Conservation (phyloP, 2,888 invertebrate species). For the Epistrophe eligans region DNA sequence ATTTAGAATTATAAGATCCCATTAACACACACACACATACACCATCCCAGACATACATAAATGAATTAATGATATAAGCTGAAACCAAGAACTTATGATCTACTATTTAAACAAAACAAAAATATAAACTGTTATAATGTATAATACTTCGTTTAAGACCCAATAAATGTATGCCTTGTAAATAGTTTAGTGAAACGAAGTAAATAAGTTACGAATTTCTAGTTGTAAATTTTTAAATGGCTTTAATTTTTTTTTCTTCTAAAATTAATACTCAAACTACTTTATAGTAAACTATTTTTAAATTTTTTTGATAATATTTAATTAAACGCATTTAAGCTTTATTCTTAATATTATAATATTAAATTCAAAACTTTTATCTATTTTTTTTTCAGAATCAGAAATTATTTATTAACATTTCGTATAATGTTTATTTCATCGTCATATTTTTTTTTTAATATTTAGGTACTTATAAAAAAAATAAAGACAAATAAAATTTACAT, state of each 20-base stretch:
- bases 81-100: conserved; percentile 71
- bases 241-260: conserved; percentile 43
- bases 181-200: conserved; percentile 49
- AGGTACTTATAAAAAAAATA: conserved; percentile 9
- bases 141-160: conserved; percentile 39
- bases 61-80: conserved; percentile 42
- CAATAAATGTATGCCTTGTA: conserved; percentile 62
- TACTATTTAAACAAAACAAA: conserved; percentile 31
- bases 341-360: conserved; percentile 4
- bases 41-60: neutral
- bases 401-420: conserved; percentile 55
- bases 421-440: conserved; percentile 53
- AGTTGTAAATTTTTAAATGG: conserved; percentile 39
- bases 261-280: conserved; percentile 47
- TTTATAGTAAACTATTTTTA: neutral
- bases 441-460: too few species aligned
- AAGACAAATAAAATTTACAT: conserved; percentile 66
- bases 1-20: conserved; percentile 40
- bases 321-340: conserved; percentile 10
- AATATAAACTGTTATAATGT: conserved; percentile 52
- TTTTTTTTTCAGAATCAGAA: conserved; percentile 36
- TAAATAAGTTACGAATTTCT: conserved; percentile 17
- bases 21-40: neutral
- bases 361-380: neutral
- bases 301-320: conserved; percentile 13